Base-by-base conservation (phyloP, 2,888 invertebrate species). In the Cephus sareptanus region DNA sequence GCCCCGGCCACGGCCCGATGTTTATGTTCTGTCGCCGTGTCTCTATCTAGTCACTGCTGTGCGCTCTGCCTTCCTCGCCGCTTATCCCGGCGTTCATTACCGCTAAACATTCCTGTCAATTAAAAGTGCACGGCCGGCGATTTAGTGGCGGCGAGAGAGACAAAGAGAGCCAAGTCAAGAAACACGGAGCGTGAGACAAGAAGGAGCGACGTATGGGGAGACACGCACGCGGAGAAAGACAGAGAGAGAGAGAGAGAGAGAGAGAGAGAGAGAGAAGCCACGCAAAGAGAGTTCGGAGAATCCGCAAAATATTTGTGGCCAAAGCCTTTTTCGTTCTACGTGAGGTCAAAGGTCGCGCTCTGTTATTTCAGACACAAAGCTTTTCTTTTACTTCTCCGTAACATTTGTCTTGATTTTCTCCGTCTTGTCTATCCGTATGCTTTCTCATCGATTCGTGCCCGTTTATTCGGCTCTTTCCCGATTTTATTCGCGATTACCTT, bases 61-160 rank as follows among this genome's bases (percentile, higher is more conserved):
- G 33, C n/a, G 71, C 69, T 34, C 79, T 75, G 74, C 74, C 75
- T 56, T 75, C 74, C 33, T 82, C 81, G 81, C 80, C 81, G 84
- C 84, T 83, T 83, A 79, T 85, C 82, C 81, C 84, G 81, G 85
- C 87, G 88, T 90, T 90, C 89, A 88, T 90, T 90, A 89, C 86
- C 87, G 90, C 87, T 90, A 89, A 90, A 90, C 89, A 90, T 90
- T 90, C 84, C 88, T 90, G 91, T 90, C 91, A 90, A 91, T 91
- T 91, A 90, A 89, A 89, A 89, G 88, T 88, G 87, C 88, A 85
- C 83, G 85, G 82, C 81, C 83, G 82, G 83, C 88, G 89, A 90
- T 90, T 89, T 90, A 89, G 87, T 85, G 81, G 80, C 85, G 82
- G 84, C 40, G 77, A 30, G 37, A 75, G 71, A 78, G 37, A 56